Conservation (phyloP, 2,113 vertebrate species). For the Athene cunicularia region DNA sequence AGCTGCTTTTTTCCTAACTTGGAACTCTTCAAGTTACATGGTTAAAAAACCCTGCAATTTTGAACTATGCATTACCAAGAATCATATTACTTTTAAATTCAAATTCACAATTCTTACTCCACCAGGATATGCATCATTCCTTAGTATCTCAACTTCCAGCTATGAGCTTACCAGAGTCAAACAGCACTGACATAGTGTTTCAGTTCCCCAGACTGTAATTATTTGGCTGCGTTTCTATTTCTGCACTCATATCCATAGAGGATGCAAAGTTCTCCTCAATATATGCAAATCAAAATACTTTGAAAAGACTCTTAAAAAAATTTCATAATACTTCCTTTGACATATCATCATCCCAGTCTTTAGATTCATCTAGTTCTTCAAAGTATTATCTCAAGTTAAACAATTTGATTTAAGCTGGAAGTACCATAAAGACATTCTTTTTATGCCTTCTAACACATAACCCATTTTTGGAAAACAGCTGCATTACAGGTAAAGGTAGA, state of each 20-base stretch:
- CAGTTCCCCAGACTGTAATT: background rate
- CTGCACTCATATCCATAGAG: background rate
- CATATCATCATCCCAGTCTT: background rate
- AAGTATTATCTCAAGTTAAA: background rate
- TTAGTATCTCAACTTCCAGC: background rate
- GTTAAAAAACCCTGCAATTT: background rate
- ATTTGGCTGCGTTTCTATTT: background rate
- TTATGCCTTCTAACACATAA: background rate
- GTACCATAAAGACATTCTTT: background rate
- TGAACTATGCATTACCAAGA: background rate
- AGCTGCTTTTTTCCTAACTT: background rate
- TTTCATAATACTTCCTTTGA: background rate
- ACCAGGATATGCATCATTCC: background rate
- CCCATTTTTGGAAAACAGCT: background rate
- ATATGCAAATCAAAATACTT: background rate
- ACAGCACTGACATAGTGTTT: background rate
- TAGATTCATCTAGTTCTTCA: background rate
- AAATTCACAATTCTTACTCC: background rate
- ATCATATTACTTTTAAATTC: background rate
- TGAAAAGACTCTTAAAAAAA: background rate
- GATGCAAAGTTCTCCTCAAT: background rate
- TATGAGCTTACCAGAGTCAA: background rate
- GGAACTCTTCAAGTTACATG: background rate
- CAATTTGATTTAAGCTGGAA: background rate
- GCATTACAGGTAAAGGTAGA: background rate